phyloP scores from a whole-genome alignment of 2,797 vertebrate species.

The Pseudochirops corinnae region DNA sequence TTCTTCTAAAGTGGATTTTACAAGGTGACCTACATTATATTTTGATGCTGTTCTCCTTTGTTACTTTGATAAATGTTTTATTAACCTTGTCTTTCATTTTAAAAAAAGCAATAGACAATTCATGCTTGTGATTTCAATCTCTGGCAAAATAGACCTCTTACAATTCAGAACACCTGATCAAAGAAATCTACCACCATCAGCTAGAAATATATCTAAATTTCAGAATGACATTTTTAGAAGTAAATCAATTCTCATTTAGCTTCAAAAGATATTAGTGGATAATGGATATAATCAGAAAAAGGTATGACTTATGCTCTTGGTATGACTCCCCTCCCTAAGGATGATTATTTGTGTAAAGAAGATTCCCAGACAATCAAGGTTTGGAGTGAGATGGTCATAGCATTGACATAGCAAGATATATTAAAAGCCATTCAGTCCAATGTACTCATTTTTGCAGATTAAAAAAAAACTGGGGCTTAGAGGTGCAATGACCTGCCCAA shows the following conservation, averaged over 20 bases:
- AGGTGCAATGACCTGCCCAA: background rate
- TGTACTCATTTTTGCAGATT: background rate
- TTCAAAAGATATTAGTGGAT: background rate
- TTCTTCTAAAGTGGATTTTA: background rate
- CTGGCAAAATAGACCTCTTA: background rate
- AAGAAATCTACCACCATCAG: background rate
- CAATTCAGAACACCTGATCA: background rate
- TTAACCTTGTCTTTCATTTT: background rate
- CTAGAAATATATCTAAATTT: background rate
- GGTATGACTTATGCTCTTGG: background rate
- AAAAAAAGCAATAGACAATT: background rate
- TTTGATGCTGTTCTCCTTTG: background rate
- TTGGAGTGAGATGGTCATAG: background rate
- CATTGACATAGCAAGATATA: background rate
- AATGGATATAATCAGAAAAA: background rate
- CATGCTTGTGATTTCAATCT: background rate
- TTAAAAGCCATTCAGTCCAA: background rate
- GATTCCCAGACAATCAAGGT: background rate
- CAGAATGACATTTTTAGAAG: background rate
- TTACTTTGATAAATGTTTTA: constrained; percentile 1
- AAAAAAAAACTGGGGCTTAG: background rate
- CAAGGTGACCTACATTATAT: background rate
- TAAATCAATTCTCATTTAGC: background rate
- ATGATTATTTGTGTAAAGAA: background rate
- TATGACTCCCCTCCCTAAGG: background rate